Percentiles rank a stretch among this genome's conserved stretches.
These are phyloP conservation scores for Craniophora ligustri DNA, from an alignment of 2,888 invertebrate genomes.

Conservation along the genomic window DNA sequence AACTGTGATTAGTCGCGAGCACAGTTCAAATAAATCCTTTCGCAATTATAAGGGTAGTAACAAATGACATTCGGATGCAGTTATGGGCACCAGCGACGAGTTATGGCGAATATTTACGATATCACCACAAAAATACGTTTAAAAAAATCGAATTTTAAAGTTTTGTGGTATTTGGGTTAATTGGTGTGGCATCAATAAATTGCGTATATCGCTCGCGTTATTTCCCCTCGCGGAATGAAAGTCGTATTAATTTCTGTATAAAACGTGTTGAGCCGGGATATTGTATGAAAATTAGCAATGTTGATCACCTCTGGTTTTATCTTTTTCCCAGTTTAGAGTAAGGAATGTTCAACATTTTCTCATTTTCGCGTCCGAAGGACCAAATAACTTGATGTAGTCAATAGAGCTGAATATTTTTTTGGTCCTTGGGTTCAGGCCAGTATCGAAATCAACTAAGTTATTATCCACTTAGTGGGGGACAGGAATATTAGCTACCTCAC, in stretches of 20 bases:
- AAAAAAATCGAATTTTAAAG: slow-evolving; percentile 36
- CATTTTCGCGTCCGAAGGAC: no score
- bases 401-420: neutral
- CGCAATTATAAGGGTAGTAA: slow-evolving; percentile 47
- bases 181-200: slow-evolving; percentile 46
- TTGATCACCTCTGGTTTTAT: neutral
- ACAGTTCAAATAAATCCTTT: slow-evolving; percentile 38
- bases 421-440: neutral
- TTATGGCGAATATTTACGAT: slow-evolving; percentile 46
- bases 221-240: slow-evolving; percentile 33
- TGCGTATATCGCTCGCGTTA: slow-evolving; percentile 35
- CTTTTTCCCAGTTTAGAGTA: neutral
- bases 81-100: slow-evolving; percentile 40
- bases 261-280: neutral
- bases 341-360: neutral
- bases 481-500: no score
- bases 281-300: neutral
- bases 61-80: slow-evolving; percentile 53
- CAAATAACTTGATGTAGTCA: neutral
- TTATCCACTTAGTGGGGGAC: no score
- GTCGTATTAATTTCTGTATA: slow-evolving; percentile 7
- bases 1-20: no score
- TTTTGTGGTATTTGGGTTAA: slow-evolving; percentile 51
- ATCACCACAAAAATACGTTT: slow-evolving; percentile 45
- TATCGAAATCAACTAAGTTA: neutral